Evolutionary conservation across 2,113 vertebrate genomes (phyloP).

Genomic region (Propithecus coquereli): DNA sequence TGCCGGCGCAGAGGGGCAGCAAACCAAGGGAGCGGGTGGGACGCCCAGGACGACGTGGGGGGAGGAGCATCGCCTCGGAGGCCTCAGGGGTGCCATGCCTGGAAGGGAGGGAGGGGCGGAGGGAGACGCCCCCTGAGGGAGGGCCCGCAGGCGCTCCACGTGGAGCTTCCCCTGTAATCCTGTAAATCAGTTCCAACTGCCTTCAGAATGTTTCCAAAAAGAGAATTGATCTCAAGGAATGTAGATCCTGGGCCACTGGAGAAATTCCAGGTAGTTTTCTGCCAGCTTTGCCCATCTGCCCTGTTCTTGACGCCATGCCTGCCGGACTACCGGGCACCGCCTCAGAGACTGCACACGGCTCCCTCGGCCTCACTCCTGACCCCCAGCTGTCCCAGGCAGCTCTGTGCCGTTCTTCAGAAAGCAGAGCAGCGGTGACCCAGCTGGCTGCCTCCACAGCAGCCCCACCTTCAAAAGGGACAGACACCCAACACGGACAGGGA

Average conservation of each 20-base stretch:
- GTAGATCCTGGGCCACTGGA: background rate
- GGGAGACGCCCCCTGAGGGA: background rate
- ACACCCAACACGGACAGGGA: background rate
- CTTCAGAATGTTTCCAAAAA: background rate
- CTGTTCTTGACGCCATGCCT: fast-evolving
- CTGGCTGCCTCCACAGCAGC: no score
- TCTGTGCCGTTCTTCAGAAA: no score
- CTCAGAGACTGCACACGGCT: background rate
- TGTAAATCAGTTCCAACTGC: background rate
- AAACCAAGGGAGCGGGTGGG: no score
- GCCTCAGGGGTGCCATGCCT: fast-evolving
- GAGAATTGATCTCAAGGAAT: fast-evolving
- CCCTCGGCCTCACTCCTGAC: no score
- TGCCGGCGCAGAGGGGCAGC: background rate
- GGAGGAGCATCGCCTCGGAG: background rate
- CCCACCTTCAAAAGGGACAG: background rate
- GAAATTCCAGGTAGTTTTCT: background rate
- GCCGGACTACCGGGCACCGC: fast-evolving
- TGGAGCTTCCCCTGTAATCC: background rate
- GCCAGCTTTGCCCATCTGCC: background rate
- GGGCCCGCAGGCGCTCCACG: background rate
- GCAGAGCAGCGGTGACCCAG: background rate
- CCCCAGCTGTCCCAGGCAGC: background rate
- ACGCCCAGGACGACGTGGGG: fast-evolving
- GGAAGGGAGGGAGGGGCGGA: no score